phyloP scores from a whole-genome alignment of 2,797 vertebrate species.

The Brachyrhaphis roseni region DNA sequence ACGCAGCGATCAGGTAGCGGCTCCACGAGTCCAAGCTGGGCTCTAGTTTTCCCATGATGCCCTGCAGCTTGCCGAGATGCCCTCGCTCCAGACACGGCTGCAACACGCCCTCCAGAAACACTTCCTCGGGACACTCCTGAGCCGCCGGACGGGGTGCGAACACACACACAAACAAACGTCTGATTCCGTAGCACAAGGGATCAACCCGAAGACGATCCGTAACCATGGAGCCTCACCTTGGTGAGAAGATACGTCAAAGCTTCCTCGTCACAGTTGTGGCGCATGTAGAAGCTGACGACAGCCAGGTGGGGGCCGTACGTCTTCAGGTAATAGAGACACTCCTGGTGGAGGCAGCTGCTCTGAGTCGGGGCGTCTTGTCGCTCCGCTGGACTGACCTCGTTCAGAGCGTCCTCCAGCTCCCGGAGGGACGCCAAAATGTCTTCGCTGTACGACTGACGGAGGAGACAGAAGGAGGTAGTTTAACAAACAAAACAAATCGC shows the following conservation, averaged over 20 bases:
- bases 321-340: conserved; percentile 94
- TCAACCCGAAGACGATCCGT: background rate
- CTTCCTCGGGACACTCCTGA: conserved; percentile 91
- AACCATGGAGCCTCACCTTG: conserved; percentile 80
- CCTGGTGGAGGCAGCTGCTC: conserved; percentile 85
- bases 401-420: conserved; percentile 86
- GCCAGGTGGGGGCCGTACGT: conserved; percentile 91
- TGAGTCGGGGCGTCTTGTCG: conserved; percentile 82
- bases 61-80: conserved; percentile 87
- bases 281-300: conserved; percentile 92
- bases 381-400: conserved; percentile 80
- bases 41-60: conserved; percentile 89
- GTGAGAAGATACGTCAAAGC: conserved; percentile 88
- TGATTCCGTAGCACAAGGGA: background rate
- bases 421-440: conserved; percentile 90
- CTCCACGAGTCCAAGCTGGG: conserved; percentile 89
- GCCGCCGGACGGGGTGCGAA: background rate
- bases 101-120: conserved; percentile 94
- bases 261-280: conserved; percentile 88
- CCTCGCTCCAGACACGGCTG: conserved; percentile 90
- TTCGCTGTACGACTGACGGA: conserved; percentile 78
- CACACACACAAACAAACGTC: background rate
- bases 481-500: background rate
- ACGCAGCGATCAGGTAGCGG: conserved; percentile 91
- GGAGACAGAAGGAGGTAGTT: background rate